These are phyloP conservation scores for Karalla daura DNA, from an alignment of 2,797 vertebrate genomes.

Conservation along the genomic window DNA sequence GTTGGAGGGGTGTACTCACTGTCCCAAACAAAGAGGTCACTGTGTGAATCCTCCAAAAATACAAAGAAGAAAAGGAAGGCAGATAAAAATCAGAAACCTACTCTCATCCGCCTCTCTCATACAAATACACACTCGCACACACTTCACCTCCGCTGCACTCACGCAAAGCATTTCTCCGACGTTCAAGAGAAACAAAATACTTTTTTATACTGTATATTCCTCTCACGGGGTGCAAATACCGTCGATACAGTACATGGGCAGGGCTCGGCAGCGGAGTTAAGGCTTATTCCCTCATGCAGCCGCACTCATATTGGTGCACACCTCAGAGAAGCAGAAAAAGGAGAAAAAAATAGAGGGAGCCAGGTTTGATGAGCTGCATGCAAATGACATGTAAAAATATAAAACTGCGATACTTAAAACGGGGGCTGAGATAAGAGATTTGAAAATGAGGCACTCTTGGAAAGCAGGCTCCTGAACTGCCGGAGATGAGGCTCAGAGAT, in stretches of 20 bases:
- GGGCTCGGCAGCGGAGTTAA: neutral
- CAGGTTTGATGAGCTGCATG: slow-evolving; percentile 81
- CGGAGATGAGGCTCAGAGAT: slow-evolving; percentile 80
- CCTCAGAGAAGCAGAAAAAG: slow-evolving; percentile 32
- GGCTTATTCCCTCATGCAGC: slow-evolving; percentile 23
- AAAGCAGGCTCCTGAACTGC: slow-evolving; percentile 83
- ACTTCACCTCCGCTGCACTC: slow-evolving; percentile 31
- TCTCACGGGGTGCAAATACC: slow-evolving; percentile 24
- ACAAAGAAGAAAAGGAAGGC: slow-evolving; percentile 85
- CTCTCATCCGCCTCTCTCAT: slow-evolving; percentile 85
- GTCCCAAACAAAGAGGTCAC: slow-evolving; percentile 94
- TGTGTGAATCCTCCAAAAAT: slow-evolving; percentile 87
- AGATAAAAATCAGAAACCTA: slow-evolving; percentile 92
- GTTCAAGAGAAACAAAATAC: slow-evolving; percentile 25
- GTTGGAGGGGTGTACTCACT: slow-evolving; percentile 75
- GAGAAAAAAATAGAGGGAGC: slow-evolving; percentile 49
- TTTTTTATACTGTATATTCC: slow-evolving; percentile 26
- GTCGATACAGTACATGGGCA: slow-evolving; percentile 18
- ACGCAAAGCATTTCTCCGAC: slow-evolving; percentile 29
- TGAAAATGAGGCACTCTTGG: slow-evolving; percentile 86
- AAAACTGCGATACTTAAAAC: slow-evolving; percentile 83
- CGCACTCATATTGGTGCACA: slow-evolving; percentile 19
- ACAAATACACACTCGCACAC: slow-evolving; percentile 44
- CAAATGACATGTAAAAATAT: slow-evolving; percentile 86
- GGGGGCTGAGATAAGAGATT: slow-evolving; percentile 81